phyloP scores from a whole-genome alignment of 2,797 vertebrate genomes.

The Rhabdomys pumilio region DNA sequence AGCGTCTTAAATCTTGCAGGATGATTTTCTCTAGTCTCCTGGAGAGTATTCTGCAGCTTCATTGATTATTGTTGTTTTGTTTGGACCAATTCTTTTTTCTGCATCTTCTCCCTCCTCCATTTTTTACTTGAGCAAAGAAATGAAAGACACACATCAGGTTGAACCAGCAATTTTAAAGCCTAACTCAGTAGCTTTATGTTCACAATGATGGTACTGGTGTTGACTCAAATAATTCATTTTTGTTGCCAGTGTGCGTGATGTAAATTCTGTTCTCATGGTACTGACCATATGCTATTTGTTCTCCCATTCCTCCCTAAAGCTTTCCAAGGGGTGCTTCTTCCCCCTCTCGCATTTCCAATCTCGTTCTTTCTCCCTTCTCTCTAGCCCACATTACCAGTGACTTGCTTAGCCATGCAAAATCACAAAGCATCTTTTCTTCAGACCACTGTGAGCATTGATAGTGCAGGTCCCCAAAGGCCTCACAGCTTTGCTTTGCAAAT shows the following conservation, averaged over 20 bases:
- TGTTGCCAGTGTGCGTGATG: neutral
- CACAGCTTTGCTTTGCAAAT: neutral
- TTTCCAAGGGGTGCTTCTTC: neutral
- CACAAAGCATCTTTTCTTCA: neutral
- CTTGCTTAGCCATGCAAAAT: neutral
- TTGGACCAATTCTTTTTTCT: neutral
- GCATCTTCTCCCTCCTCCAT: neutral
- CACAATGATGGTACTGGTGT: neutral
- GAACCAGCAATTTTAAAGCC: neutral
- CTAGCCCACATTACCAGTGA: neutral
- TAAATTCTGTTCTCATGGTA: neutral
- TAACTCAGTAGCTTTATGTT: neutral
- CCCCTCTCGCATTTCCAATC: accelerated
- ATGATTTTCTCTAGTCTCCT: neutral
- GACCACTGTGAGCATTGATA: neutral
- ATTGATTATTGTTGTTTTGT: neutral
- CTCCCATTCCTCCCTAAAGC: neutral
- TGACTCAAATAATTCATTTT: neutral
- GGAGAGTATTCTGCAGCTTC: neutral
- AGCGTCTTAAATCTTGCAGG: neutral
- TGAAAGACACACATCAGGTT: neutral
- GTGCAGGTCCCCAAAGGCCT: neutral
- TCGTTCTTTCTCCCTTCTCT: neutral
- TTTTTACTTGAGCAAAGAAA: neutral
- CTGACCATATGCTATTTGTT: neutral